Evolutionary conservation across 2,797 vertebrate species (phyloP).

Genomic region (Spizella passerina): DNA sequence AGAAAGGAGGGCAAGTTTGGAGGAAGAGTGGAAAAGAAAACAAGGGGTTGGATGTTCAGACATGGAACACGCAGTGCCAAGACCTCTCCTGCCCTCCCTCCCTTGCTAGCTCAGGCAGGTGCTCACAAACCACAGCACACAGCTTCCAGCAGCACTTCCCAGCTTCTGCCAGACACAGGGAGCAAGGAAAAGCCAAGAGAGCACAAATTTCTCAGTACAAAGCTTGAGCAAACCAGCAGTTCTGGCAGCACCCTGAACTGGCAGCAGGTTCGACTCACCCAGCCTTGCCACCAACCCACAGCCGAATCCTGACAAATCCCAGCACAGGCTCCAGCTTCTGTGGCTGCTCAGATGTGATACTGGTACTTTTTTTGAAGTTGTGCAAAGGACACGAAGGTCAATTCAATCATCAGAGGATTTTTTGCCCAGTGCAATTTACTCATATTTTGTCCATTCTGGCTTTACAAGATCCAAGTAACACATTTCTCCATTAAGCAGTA

Average conservation of each 20-base stretch:
- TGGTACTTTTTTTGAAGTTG: neutral
- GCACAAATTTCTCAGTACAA: neutral
- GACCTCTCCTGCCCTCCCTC: neutral
- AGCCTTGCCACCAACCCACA: neutral
- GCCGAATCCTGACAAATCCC: neutral
- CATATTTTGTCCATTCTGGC: neutral
- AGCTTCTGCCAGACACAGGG: neutral
- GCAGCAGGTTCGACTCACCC: neutral
- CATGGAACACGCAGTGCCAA: neutral
- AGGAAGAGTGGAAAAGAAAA: neutral
- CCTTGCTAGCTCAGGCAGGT: neutral
- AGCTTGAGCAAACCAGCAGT: neutral
- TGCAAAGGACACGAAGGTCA: neutral
- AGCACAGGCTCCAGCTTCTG: neutral
- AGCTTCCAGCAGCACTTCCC: neutral
- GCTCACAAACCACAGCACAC: neutral
- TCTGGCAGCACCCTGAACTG: neutral
- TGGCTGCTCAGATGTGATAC: rapidly evolving
- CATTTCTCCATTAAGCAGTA: neutral
- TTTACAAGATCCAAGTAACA: neutral
- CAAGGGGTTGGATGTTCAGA: neutral
- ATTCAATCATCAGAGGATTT: neutral
- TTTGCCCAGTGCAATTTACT: neutral
- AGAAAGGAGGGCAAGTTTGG: neutral
- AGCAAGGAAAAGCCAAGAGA: neutral